Conservation (phyloP, 1,140 invertebrate species). For the Manduca sexta region DNA sequence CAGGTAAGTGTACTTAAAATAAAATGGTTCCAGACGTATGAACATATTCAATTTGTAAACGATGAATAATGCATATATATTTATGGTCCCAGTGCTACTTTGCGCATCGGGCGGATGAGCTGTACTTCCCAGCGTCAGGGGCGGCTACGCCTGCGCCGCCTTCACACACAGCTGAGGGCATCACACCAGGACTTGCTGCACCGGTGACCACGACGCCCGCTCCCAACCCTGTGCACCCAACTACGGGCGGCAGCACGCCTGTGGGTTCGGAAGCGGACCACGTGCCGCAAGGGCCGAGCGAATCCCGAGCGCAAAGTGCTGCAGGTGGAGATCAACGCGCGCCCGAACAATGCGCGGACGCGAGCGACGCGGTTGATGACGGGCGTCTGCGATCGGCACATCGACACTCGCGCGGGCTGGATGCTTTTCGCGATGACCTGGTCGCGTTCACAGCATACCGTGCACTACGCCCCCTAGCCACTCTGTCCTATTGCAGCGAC, state of each 20-base stretch:
- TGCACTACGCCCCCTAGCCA: slow-evolving; percentile 85
- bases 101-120: slow-evolving; percentile 81
- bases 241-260: slow-evolving; percentile 5
- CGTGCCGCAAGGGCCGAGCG: slow-evolving; percentile 28
- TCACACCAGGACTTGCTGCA: background rate
- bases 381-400: background rate
- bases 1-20: slow-evolving; percentile 53
- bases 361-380: slow-evolving; percentile 26
- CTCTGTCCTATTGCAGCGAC: slow-evolving; percentile 93
- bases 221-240: slow-evolving; percentile 7
- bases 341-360: slow-evolving; percentile 18
- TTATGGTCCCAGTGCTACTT: slow-evolving; percentile 82
- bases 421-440: slow-evolving; percentile 89
- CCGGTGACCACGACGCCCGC: slow-evolving; percentile 12
- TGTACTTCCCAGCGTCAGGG: slow-evolving; percentile 79
- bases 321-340: slow-evolving; percentile 59
- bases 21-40: too few relatives aligned
- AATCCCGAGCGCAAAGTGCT: slow-evolving; percentile 31
- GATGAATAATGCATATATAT: too few relatives aligned
- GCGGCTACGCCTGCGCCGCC: slow-evolving; percentile 52
- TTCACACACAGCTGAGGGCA: slow-evolving; percentile 12
- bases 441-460: slow-evolving; percentile 91
- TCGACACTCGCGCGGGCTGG: slow-evolving; percentile 67
- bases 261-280: slow-evolving; percentile 25
- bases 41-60: too few relatives aligned